Evolutionary conservation across 2,113 vertebrate species (phyloP).

Genomic region (Gila orcuttii): DNA sequence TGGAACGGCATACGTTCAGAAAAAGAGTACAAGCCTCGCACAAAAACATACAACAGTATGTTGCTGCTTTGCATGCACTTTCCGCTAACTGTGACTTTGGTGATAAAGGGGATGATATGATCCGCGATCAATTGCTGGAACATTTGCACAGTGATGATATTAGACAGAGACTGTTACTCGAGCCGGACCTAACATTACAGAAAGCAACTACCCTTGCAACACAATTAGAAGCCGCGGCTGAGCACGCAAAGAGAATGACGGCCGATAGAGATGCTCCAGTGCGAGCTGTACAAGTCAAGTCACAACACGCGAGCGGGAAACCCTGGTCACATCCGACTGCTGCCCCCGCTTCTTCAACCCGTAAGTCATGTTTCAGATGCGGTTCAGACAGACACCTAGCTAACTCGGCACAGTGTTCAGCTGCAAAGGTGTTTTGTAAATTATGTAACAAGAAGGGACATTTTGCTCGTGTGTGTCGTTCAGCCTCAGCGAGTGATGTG

Average conservation of each 20-base stretch:
- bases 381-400: constrained; percentile 16
- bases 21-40: background rate
- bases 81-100: background rate
- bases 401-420: background rate
- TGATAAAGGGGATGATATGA: background rate
- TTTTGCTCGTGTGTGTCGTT: too few relatives aligned
- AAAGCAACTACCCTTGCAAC: background rate
- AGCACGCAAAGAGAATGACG: background rate
- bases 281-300: background rate
- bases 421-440: background rate
- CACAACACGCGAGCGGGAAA: background rate
- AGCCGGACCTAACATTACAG: background rate
- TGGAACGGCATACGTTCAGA: background rate
- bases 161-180: background rate
- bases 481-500: background rate
- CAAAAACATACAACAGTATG: background rate
- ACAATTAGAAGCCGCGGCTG: background rate
- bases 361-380: background rate
- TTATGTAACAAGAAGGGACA: too few relatives aligned
- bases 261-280: background rate
- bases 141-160: background rate
- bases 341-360: background rate
- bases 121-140: background rate
- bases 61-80: background rate
- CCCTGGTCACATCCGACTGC: background rate